Conservation (phyloP, 1,140 invertebrate genomes). For the Drosophila truncata region DNA sequence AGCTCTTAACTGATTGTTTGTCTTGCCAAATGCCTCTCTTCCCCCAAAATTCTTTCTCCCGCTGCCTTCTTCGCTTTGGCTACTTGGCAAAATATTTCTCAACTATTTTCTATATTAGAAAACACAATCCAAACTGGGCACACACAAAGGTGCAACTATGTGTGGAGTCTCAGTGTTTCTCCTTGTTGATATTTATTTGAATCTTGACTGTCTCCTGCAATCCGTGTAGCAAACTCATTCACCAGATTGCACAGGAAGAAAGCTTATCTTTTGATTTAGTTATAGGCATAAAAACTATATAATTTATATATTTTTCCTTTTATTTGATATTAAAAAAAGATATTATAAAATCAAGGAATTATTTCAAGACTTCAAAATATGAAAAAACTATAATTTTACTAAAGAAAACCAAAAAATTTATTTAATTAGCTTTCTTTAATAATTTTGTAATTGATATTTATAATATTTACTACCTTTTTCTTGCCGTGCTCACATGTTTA, state of each 20-base stretch:
- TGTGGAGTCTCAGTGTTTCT: slow-evolving; percentile 46
- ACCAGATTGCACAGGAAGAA: slow-evolving; percentile 5
- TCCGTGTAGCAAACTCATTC: slow-evolving; percentile 26
- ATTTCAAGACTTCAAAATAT: no score
- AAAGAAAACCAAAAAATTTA: neutral
- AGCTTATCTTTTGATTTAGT: neutral
- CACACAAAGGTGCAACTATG: slow-evolving; percentile 68
- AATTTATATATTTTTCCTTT: neutral
- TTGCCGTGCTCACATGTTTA: slow-evolving; percentile 38
- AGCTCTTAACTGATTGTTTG: slow-evolving; percentile 84
- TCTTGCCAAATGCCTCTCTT: slow-evolving; percentile 74
- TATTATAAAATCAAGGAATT: rapidly evolving
- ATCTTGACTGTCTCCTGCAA: slow-evolving; percentile 78
- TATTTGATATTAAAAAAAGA: neutral
- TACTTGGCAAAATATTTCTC: slow-evolving; percentile 79
- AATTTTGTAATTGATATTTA: neutral
- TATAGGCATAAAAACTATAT: neutral
- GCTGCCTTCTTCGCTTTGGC: slow-evolving; percentile 50
- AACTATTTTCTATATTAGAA: slow-evolving; percentile 83
- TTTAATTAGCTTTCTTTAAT: neutral
- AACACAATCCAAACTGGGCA: slow-evolving; percentile 70
- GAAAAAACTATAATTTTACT: no score
- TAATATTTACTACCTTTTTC: neutral
- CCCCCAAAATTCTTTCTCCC: no score
- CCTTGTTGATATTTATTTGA: slow-evolving; percentile 80